Evolutionary conservation across 2,113 vertebrate species (phyloP).

Genomic region (Rhinogobius similis): DNA sequence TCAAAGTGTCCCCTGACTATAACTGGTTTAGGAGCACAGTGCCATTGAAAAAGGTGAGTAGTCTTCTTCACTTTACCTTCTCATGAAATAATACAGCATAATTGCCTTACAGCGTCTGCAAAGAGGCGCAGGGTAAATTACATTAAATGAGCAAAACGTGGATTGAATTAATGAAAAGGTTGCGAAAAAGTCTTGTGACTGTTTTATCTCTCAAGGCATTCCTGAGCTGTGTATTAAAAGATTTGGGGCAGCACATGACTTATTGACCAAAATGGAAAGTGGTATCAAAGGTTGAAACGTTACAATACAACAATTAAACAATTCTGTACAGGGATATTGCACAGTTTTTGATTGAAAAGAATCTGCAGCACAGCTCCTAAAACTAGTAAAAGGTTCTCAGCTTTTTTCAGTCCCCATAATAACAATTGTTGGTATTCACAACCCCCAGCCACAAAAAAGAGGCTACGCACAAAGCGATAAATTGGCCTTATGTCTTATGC

Average conservation of each 20-base stretch:
- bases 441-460: too few relatives aligned
- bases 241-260: constrained; percentile 8
- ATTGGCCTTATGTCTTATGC: too few relatives aligned
- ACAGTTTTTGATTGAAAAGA: too few relatives aligned
- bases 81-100: neutral
- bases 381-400: too few relatives aligned
- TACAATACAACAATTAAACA: neutral
- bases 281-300: neutral
- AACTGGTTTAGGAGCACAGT: constrained; percentile 99
- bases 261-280: neutral
- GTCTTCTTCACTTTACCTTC: neutral
- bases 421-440: too few relatives aligned
- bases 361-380: too few relatives aligned
- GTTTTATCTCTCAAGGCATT: constrained; percentile 6
- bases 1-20: constrained; percentile 97
- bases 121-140: neutral
- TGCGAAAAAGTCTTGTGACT: constrained; percentile 1
- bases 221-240: constrained; percentile 7
- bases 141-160: neutral
- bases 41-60: constrained; percentile 92
- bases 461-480: too few relatives aligned
- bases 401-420: too few relatives aligned
- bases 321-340: neutral
- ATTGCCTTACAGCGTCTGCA: neutral
- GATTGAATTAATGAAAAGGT: neutral